Percentiles rank a stretch among this genome's conserved stretches.
Evolutionary conservation across 2,888 invertebrate species (phyloP).

Genomic region (Drosophila putrida): DNA sequence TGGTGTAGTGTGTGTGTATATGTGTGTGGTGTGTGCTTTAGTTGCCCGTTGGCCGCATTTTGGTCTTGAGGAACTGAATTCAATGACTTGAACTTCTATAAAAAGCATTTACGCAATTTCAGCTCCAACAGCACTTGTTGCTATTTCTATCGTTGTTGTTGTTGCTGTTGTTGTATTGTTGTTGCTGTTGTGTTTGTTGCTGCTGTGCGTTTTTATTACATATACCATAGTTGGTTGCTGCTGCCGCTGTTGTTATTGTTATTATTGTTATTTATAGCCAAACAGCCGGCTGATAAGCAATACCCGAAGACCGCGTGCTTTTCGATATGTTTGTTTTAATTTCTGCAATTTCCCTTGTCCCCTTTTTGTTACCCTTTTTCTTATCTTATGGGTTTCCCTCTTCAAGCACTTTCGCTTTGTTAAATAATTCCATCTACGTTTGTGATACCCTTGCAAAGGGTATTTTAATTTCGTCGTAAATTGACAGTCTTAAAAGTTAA

Average conservation of each 20-base stretch:
- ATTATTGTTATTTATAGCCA: conserved; percentile 34
- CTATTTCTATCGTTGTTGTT: conserved; percentile 10
- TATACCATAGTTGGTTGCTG: conserved; percentile 18
- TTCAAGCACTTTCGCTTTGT: neutral
- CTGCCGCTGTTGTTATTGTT: conserved; percentile 24
- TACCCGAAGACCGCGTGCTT: conserved; percentile 30
- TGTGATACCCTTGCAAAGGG: neutral
- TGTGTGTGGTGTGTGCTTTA: neutral
- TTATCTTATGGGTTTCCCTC: neutral
- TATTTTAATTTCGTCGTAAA: no score
- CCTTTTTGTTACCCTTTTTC: no score
- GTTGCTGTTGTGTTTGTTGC: conserved; percentile 12
- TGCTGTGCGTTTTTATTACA: conserved; percentile 39
- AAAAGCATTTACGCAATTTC: conserved; percentile 56
- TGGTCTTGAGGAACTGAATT: conserved; percentile 42
- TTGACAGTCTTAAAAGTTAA: no score
- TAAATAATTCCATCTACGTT: neutral
- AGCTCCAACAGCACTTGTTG: conserved; percentile 33
- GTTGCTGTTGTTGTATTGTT: neutral
- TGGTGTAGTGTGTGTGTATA: neutral
- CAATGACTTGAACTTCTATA: conserved; percentile 56
- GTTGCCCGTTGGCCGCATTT: conserved; percentile 27
- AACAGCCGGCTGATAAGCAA: conserved; percentile 44
- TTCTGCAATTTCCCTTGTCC: conserved; percentile 3
- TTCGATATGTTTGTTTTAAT: conserved; percentile 26